Evolutionary conservation across 2,113 vertebrate species (phyloP).

Genomic region (Anser cygnoides): DNA sequence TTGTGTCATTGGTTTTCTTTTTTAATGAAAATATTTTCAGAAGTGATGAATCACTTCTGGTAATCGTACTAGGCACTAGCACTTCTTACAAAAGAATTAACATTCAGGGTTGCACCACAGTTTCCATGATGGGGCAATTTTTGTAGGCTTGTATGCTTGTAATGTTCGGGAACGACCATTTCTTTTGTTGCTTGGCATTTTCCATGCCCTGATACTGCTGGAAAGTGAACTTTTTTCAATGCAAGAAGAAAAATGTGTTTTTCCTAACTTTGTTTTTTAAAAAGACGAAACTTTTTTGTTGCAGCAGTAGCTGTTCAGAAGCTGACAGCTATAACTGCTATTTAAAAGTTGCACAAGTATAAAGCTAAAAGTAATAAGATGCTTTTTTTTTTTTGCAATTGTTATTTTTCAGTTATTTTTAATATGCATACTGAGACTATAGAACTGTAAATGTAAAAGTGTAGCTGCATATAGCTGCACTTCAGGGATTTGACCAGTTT

Average conservation of each 20-base stretch:
- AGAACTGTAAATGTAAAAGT: background rate
- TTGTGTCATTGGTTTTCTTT: background rate
- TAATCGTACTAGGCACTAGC: background rate
- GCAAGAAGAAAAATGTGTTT: background rate
- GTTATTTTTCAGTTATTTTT: background rate
- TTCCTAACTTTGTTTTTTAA: background rate
- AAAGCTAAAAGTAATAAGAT: background rate
- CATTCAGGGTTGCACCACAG: background rate
- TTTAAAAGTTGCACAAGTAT: background rate
- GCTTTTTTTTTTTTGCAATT: background rate
- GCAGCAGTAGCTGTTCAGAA: background rate
- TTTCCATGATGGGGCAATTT: conserved; percentile 52
- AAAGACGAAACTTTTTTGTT: background rate
- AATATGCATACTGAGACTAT: background rate
- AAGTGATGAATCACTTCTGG: conserved; percentile 46
- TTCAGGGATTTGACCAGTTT: background rate
- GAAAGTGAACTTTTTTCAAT: background rate
- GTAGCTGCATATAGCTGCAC: background rate
- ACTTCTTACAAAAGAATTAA: background rate
- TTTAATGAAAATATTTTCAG: conserved; percentile 10
- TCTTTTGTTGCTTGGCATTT: conserved; percentile 21
- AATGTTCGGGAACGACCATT: conserved; percentile 30
- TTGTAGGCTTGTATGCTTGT: background rate
- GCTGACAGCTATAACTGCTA: background rate
- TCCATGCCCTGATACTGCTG: background rate